Evolutionary conservation across 2,113 vertebrate species (phyloP).

Genomic region (Bothrops jararaca): DNA sequence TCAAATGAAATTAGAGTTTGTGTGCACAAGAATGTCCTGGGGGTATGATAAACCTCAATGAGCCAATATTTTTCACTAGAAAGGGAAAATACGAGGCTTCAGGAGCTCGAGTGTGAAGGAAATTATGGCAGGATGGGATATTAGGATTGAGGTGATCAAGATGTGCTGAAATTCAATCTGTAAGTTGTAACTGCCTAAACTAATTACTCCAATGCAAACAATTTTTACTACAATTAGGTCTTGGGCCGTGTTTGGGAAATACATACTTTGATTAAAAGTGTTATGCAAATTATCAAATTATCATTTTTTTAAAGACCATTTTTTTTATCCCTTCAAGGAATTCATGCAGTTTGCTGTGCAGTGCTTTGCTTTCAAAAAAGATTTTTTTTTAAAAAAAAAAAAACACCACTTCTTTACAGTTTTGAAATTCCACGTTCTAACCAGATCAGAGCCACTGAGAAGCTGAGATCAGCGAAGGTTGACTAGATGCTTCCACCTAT

Average conservation of each 20-base stretch:
- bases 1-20: neutral
- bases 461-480: neutral
- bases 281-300: neutral
- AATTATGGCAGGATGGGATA: neutral
- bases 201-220: neutral
- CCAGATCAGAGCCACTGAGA: neutral
- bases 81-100: neutral
- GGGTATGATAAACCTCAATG: neutral
- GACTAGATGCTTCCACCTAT: neutral
- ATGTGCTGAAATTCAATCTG: neutral
- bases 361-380: neutral
- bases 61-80: neutral
- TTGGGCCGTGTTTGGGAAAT: neutral
- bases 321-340: neutral
- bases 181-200: neutral
- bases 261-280: neutral
- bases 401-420: neutral
- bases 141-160: neutral
- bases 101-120: neutral
- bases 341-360: neutral
- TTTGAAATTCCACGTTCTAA: neutral
- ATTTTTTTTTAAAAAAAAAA: neutral
- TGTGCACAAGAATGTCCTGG: neutral
- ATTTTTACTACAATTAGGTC: neutral
- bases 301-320: neutral